phyloP scores from a whole-genome alignment of 2,113 vertebrate genomes.

The Anseranas semipalmata region DNA sequence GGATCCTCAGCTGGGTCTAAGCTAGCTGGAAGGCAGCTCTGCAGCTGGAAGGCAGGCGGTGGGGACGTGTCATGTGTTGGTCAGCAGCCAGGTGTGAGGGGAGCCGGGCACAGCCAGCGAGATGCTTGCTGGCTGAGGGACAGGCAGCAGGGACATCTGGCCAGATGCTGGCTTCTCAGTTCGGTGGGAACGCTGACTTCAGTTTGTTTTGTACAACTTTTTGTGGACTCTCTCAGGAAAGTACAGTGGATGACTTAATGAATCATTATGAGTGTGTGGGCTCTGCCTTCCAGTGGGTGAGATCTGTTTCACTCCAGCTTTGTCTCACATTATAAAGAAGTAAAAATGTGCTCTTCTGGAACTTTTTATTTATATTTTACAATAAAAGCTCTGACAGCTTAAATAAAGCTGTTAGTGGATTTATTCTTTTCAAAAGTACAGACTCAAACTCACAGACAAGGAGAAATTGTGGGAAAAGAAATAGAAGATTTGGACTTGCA shows the following conservation, averaged over 20 bases:
- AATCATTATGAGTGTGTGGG: slow-evolving; percentile 55
- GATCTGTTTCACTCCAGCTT: slow-evolving; percentile 52
- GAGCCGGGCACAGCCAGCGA: neutral
- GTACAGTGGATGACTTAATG: slow-evolving; percentile 1
- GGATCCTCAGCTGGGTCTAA: neutral
- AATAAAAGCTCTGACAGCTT: slow-evolving; percentile 57
- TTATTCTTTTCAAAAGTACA: slow-evolving; percentile 45
- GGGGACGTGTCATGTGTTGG: no score
- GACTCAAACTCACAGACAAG: slow-evolving; percentile 6
- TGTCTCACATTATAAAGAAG: slow-evolving; percentile 37
- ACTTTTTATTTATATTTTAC: slow-evolving; percentile 43
- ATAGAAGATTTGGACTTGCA: neutral
- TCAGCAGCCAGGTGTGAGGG: neutral
- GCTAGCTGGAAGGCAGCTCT: neutral
- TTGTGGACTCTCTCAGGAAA: neutral
- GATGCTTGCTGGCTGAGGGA: rapidly evolving
- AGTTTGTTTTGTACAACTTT: neutral
- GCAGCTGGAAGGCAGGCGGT: neutral
- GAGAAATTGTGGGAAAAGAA: neutral
- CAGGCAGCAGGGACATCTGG: neutral
- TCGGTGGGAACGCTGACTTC: neutral
- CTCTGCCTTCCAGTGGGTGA: slow-evolving; percentile 58
- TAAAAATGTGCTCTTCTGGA: slow-evolving; percentile 21
- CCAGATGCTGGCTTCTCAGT: neutral
- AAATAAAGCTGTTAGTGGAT: slow-evolving; percentile 8